Evolutionary conservation across 1,140 invertebrate species (phyloP).

Genomic region (Eurytemora carolleeae): DNA sequence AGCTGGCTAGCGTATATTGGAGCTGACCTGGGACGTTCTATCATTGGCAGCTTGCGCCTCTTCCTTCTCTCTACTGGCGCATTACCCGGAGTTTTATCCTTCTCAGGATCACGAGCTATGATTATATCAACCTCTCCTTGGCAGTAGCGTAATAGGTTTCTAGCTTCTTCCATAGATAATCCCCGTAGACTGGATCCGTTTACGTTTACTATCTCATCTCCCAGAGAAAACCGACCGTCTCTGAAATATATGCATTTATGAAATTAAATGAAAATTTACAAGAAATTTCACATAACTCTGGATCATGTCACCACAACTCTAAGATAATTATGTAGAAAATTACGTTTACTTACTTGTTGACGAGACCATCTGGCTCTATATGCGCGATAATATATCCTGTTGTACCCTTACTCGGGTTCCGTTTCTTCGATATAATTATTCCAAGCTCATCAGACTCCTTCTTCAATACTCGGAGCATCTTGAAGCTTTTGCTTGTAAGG

Average conservation of each 20-base stretch:
- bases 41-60: slow-evolving; percentile 5
- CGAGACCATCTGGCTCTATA: slow-evolving; percentile 51
- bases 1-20: slow-evolving; percentile 2
- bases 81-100: background rate
- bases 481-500: slow-evolving; percentile 22
- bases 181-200: slow-evolving; percentile 57
- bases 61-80: slow-evolving; percentile 9
- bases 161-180: slow-evolving; percentile 50
- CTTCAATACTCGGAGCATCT: slow-evolving; percentile 44
- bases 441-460: slow-evolving; percentile 48
- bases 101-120: slow-evolving; percentile 27
- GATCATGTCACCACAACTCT: no score
- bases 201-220: slow-evolving; percentile 66
- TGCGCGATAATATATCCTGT: slow-evolving; percentile 62
- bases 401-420: slow-evolving; percentile 39
- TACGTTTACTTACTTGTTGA: slow-evolving; percentile 40
- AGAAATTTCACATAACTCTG: no score
- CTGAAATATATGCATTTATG: slow-evolving; percentile 34
- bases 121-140: slow-evolving; percentile 51
- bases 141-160: slow-evolving; percentile 38
- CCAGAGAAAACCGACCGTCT: slow-evolving; percentile 51
- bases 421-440: slow-evolving; percentile 59
- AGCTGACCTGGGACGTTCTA: slow-evolving; percentile 11
- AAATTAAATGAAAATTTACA: no score
- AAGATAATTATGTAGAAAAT: no score